Percentiles rank a stretch among this genome's conserved stretches.
These are phyloP conservation scores for Drosophila funebris DNA, from an alignment of 1,140 invertebrate species.

Conservation along the genomic window DNA sequence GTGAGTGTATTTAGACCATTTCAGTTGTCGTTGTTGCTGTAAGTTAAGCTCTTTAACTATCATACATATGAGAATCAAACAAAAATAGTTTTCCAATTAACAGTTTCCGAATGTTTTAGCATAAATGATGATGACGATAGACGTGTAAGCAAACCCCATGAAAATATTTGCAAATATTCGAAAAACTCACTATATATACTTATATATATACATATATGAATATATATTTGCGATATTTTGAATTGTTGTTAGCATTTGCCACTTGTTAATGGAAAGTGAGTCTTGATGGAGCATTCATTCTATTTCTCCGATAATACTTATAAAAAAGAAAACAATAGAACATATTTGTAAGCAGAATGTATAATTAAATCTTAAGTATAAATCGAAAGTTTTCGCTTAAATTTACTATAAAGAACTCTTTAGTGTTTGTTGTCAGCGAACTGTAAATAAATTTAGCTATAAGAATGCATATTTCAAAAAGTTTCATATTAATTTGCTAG, in stretches of 20 bases:
- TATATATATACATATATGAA: background rate
- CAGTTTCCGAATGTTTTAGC: background rate
- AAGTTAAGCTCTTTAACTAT: constrained; percentile 33
- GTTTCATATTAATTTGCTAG: background rate
- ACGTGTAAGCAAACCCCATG: background rate
- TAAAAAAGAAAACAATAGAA: constrained; percentile 12
- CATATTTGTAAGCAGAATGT: constrained; percentile 15
- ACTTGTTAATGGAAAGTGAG: constrained; percentile 47
- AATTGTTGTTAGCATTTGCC: constrained; percentile 52
- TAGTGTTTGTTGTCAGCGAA: constrained; percentile 49
- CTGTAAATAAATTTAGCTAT: constrained; percentile 54
- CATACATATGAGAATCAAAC: constrained; percentile 42
- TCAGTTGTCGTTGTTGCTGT: constrained; percentile 38
- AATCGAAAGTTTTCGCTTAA: constrained; percentile 37
- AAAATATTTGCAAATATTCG: background rate
- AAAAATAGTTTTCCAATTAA: constrained; percentile 45
- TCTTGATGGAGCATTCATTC: constrained; percentile 20
- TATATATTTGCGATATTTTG: constrained; percentile 26
- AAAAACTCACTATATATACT: constrained; percentile 6
- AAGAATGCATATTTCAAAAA: constrained; percentile 9
- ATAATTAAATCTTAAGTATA: constrained; percentile 7
- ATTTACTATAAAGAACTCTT: constrained; percentile 34
- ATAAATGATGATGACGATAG: too few species aligned
- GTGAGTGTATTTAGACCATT: constrained; percentile 1
- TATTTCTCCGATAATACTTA: constrained; percentile 17